phyloP scores from a whole-genome alignment of 2,113 vertebrate species.

The Sinocyclocheilus anshuiensis region DNA sequence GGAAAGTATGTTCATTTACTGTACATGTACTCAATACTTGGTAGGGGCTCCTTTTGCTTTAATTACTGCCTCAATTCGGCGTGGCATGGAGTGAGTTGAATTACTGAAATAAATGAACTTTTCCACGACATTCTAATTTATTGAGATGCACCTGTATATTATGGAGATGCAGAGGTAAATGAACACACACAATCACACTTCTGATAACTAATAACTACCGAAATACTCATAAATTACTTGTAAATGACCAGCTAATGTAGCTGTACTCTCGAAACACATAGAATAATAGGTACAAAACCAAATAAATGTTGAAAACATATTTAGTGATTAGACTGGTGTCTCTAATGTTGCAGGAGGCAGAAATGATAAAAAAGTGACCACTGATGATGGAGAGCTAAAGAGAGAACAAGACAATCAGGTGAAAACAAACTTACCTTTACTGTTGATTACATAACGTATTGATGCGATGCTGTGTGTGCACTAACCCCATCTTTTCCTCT shows the following conservation, averaged over 20 bases:
- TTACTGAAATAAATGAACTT: no score
- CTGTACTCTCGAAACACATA: neutral
- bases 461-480: neutral
- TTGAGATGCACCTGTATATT: no score
- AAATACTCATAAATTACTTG: neutral
- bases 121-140: no score
- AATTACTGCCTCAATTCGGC: no score
- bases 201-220: neutral
- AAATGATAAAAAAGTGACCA: neutral
- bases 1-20: no score
- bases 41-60: no score
- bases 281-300: neutral
- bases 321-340: neutral
- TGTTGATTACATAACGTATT: neutral
- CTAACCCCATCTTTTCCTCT: neutral
- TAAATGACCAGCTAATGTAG: neutral
- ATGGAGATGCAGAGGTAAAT: slow-evolving; percentile 20
- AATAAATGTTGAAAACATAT: neutral
- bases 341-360: neutral
- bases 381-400: neutral
- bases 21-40: no score
- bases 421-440: neutral
- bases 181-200: neutral
- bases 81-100: no score
- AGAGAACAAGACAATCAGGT: neutral